These are phyloP conservation scores for Dolichoris vasculosae DNA, from an alignment of 1,140 invertebrate species.

Conservation along the genomic window DNA sequence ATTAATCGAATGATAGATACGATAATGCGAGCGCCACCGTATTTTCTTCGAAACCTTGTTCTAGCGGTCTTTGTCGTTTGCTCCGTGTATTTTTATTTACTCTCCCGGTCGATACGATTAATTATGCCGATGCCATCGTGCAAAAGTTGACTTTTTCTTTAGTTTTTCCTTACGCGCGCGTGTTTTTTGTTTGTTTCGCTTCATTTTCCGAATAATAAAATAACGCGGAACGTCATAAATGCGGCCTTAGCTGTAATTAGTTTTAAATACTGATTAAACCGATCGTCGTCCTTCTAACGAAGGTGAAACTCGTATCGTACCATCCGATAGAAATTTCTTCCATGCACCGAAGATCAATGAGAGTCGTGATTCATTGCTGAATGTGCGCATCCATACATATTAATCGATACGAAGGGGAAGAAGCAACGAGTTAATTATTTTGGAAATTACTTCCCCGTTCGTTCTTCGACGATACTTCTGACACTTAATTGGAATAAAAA, in stretches of 20 bases:
- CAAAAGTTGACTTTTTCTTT: background rate
- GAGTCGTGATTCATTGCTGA: conserved; percentile 18
- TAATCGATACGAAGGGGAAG: background rate
- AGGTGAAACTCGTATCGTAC: conserved; percentile 15
- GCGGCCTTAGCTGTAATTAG: background rate
- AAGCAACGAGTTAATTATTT: background rate
- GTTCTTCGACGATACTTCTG: too few species aligned
- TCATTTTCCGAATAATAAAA: background rate
- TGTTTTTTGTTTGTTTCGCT: background rate
- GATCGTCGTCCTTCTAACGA: conserved; percentile 44
- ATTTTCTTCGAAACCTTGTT: background rate
- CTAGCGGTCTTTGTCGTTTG: background rate
- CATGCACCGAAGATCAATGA: background rate
- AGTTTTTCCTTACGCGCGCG: background rate
- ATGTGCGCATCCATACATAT: background rate
- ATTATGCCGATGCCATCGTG: background rate
- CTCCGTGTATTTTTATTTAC: background rate
- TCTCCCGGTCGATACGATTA: background rate
- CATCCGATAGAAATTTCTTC: background rate
- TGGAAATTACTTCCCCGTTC: background rate
- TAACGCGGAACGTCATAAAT: background rate
- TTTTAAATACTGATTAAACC: background rate
- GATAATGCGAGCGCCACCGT: background rate
- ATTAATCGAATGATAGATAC: background rate
- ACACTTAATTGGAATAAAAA: too few species aligned